These are phyloP conservation scores for Pseudomyrmex sp. DNA, from an alignment of 1,140 invertebrate species.

Conservation along the genomic window DNA sequence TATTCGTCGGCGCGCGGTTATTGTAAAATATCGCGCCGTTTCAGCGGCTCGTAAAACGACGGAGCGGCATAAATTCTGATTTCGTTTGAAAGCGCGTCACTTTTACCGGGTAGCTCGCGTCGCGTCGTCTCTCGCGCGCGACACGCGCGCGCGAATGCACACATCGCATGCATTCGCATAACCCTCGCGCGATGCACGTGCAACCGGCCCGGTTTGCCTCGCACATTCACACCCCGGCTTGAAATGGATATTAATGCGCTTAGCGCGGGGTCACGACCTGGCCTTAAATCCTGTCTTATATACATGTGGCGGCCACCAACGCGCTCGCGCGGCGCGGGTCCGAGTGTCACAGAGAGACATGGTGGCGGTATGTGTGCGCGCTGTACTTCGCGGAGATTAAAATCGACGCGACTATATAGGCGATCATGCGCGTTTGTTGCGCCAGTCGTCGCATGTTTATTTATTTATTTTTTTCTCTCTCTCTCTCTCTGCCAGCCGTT, in stretches of 20 bases:
- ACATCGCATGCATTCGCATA: slow-evolving; percentile 5
- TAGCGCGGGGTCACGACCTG: slow-evolving; percentile 60
- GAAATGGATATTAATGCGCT: slow-evolving; percentile 81
- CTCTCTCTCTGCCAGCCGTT: slow-evolving; percentile 29
- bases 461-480: slow-evolving; percentile 45
- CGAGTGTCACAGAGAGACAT: slow-evolving; percentile 29
- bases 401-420: slow-evolving; percentile 38
- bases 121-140: neutral
- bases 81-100: slow-evolving; percentile 51
- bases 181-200: slow-evolving; percentile 20
- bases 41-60: slow-evolving; percentile 25
- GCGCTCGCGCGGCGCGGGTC: slow-evolving; percentile 62
- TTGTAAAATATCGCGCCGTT: slow-evolving; percentile 48
- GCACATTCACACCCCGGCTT: slow-evolving; percentile 65
- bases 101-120: slow-evolving; percentile 28
- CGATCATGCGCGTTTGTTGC: slow-evolving; percentile 33
- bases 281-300: slow-evolving; percentile 79
- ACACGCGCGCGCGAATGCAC: slow-evolving; percentile 24
- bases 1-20: slow-evolving; percentile 11
- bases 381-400: slow-evolving; percentile 44
- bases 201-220: neutral
- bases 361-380: neutral
- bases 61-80: slow-evolving; percentile 39
- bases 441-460: slow-evolving; percentile 19
- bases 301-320: slow-evolving; percentile 72